These are phyloP conservation scores for Strigamia crassipes DNA, from an alignment of 2,888 invertebrate genomes.

Conservation along the genomic window DNA sequence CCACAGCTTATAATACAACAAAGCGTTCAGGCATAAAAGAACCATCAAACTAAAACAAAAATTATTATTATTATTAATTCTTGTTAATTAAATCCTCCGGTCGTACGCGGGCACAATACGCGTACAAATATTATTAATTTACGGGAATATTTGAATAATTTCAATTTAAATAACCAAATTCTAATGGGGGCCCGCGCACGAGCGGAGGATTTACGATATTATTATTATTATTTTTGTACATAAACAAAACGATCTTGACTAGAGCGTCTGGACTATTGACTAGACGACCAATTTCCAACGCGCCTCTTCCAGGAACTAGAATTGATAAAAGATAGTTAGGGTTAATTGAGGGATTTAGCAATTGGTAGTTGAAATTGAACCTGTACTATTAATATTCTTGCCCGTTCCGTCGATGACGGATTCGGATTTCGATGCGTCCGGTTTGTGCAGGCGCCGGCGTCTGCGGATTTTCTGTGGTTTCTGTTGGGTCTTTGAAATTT, in stretches of 20 bases:
- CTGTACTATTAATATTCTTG: background rate
- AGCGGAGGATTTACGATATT: no score
- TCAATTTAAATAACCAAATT: no score
- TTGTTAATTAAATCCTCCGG: no score
- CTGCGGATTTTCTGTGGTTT: conserved; percentile 16
- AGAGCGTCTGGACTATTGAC: conserved; percentile 22
- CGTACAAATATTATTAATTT: no score
- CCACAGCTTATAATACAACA: conserved; percentile 84
- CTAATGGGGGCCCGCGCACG: no score
- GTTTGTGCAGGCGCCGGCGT: conserved; percentile 37
- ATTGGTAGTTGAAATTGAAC: background rate
- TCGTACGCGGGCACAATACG: no score
- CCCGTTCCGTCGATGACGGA: background rate
- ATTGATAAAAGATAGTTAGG: background rate
- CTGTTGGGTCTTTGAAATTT: background rate
- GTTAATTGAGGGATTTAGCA: background rate
- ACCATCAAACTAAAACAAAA: conserved; percentile 61
- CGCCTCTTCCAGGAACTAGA: background rate
- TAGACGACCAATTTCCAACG: conserved; percentile 19
- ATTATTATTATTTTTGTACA: no score
- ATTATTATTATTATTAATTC: no score
- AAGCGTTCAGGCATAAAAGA: conserved; percentile 72
- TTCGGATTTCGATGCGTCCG: background rate
- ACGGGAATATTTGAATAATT: no score
- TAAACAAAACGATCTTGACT: conserved; percentile 36